A percentile compares a stretch with the other conserved stretches of the same genome.
Evolutionary conservation across 23 tunicate species (phyloP).

Genomic region (Halocynthia aurantium): DNA sequence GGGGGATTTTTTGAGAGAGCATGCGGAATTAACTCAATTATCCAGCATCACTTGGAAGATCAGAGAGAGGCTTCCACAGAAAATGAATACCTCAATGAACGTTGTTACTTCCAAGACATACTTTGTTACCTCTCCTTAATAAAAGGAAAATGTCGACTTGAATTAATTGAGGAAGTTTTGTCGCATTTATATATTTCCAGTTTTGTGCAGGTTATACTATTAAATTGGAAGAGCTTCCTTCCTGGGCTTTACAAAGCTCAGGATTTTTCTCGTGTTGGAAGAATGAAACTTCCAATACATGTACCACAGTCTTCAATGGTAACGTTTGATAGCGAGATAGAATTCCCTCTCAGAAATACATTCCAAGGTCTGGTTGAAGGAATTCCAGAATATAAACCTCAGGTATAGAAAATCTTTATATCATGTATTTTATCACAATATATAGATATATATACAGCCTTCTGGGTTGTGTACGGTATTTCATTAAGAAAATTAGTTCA

Average conservation of each 20-base stretch:
- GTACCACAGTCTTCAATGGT: background rate
- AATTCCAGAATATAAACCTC: too few species aligned
- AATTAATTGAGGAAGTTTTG: background rate
- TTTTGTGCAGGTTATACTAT: background rate
- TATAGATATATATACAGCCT: too few species aligned
- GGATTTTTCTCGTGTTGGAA: background rate
- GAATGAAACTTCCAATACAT: background rate
- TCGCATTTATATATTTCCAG: background rate
- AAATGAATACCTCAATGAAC: background rate
- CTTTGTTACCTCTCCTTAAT: background rate
- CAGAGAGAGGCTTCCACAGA: background rate
- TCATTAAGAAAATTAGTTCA: too few species aligned
- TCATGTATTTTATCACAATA: too few species aligned
- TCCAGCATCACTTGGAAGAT: too few species aligned
- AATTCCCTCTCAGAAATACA: background rate
- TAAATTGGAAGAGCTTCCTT: constrained; percentile 8
- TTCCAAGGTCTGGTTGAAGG: too few species aligned
- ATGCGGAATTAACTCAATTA: too few species aligned
- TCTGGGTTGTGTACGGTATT: too few species aligned
- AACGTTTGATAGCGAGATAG: constrained; percentile 8
- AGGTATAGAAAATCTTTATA: too few species aligned
- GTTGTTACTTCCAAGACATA: background rate
- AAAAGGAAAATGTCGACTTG: background rate
- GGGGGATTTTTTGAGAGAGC: too few species aligned
- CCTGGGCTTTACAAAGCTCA: background rate